phyloP scores from a whole-genome alignment of 2,888 invertebrate species.

The Falcaria lacertinaria region DNA sequence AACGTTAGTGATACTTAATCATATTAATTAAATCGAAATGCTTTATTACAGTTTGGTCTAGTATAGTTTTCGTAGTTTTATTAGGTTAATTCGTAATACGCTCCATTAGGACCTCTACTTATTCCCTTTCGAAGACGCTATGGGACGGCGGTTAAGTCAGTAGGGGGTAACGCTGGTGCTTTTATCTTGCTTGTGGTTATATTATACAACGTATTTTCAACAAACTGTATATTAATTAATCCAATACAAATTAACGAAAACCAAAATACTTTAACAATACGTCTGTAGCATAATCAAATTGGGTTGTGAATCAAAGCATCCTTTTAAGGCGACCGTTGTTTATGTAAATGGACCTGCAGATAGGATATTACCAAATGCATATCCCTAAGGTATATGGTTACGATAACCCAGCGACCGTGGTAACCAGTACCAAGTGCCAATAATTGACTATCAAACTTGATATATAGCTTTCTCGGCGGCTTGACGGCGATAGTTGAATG shows the following conservation, averaged over 20 bases:
- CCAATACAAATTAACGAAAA: constrained; percentile 2
- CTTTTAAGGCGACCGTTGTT: constrained; percentile 37
- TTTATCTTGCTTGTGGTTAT: too few relatives aligned
- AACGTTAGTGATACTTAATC: constrained; percentile 30
- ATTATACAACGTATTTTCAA: too few relatives aligned
- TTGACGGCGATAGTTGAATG: constrained; percentile 67
- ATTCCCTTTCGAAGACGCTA: background rate
- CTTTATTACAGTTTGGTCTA: constrained; percentile 6
- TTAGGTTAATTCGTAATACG: background rate
- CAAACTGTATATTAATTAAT: constrained; percentile 9
- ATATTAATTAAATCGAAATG: constrained; percentile 24
- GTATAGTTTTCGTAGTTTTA: constrained; percentile 3
- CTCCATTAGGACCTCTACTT: background rate
- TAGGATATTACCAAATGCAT: constrained; percentile 50
- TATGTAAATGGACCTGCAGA: constrained; percentile 42
- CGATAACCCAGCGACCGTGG: constrained; percentile 61
- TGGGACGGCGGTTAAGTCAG: background rate
- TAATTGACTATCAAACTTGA: constrained; percentile 78
- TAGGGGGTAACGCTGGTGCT: background rate
- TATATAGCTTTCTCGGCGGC: constrained; percentile 66
- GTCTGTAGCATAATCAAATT: constrained; percentile 42
- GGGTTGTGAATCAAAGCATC: constrained; percentile 39
- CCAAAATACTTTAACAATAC: constrained; percentile 17
- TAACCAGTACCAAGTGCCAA: constrained; percentile 67
- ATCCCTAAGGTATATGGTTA: constrained; percentile 44